Evolutionary conservation across 2,888 invertebrate species (phyloP).

Genomic region (Plebejus argus): DNA sequence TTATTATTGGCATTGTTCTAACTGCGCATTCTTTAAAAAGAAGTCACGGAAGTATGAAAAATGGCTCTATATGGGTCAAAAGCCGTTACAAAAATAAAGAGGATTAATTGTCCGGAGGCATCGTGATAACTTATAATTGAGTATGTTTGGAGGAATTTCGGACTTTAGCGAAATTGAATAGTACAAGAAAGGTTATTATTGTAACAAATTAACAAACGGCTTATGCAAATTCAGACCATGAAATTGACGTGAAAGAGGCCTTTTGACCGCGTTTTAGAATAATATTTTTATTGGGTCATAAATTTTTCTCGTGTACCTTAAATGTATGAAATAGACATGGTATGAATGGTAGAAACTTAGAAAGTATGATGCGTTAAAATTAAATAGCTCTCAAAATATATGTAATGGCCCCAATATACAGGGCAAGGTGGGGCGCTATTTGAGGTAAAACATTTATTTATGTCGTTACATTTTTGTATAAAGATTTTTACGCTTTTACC

Average conservation of each 20-base stretch:
- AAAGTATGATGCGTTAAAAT: too few species aligned
- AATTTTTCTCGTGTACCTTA: background rate
- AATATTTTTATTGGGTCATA: background rate
- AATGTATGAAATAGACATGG: background rate
- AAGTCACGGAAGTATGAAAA: background rate
- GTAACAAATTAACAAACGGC: background rate
- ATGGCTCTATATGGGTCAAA: background rate
- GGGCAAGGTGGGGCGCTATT: too few species aligned
- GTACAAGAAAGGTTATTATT: background rate
- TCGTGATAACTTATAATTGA: background rate
- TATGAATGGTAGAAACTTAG: too few species aligned
- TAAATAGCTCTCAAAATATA: too few species aligned
- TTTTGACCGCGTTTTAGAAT: background rate
- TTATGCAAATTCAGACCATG: background rate
- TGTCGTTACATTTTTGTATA: too few species aligned
- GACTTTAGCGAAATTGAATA: background rate
- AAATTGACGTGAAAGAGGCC: background rate
- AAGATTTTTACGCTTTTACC: too few species aligned
- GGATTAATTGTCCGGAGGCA: constrained; percentile 7
- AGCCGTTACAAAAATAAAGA: background rate
- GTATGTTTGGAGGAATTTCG: background rate
- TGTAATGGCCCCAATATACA: too few species aligned
- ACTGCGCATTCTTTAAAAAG: background rate
- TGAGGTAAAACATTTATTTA: too few species aligned
- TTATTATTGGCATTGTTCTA: background rate